phyloP scores from a whole-genome alignment of 2,888 invertebrate genomes.

The Alloscopus bannaensis region DNA sequence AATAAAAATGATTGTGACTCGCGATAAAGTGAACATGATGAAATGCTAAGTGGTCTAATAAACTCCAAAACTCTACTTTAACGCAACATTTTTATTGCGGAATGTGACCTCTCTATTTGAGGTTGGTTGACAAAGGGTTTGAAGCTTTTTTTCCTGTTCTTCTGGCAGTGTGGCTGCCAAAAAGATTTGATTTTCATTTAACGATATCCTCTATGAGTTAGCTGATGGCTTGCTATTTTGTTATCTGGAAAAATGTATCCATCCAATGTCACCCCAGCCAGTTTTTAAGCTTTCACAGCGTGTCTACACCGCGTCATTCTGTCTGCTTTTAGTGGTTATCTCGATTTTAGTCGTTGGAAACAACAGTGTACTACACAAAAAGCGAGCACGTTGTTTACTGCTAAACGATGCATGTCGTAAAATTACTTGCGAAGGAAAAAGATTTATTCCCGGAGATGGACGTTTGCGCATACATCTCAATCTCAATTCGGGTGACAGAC shows the following conservation, averaged over 20 bases:
- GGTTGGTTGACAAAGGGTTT: constrained; percentile 4
- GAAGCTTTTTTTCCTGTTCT: not conserved
- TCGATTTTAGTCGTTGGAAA: not conserved
- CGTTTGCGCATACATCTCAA: constrained; percentile 6
- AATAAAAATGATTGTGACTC: constrained; percentile 39
- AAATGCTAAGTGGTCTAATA: constrained; percentile 56
- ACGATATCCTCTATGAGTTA: not conserved
- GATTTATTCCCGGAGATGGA: constrained; percentile 6
- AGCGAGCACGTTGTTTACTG: constrained; percentile 2
- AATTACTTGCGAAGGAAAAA: not conserved
- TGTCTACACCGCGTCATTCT: constrained; percentile 11
- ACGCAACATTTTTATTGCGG: constrained; percentile 60
- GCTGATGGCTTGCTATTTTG: constrained; percentile 41
- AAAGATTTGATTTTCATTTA: constrained; percentile 43
- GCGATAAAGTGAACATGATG: constrained; percentile 57
- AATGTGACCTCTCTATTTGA: constrained; percentile 37
- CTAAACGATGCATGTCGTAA: constrained; percentile 12
- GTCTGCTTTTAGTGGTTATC: constrained; percentile 21
- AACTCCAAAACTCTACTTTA: constrained; percentile 56
- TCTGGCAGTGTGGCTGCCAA: constrained; percentile 24
- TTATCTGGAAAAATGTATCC: constrained; percentile 53
- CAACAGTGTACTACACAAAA: not conserved
- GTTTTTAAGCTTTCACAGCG: no score
- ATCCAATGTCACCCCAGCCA: constrained; percentile 6
- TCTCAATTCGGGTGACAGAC: constrained; percentile 2